phyloP scores from a whole-genome alignment of 2,888 invertebrate species.

The Druceiella hillmani region DNA sequence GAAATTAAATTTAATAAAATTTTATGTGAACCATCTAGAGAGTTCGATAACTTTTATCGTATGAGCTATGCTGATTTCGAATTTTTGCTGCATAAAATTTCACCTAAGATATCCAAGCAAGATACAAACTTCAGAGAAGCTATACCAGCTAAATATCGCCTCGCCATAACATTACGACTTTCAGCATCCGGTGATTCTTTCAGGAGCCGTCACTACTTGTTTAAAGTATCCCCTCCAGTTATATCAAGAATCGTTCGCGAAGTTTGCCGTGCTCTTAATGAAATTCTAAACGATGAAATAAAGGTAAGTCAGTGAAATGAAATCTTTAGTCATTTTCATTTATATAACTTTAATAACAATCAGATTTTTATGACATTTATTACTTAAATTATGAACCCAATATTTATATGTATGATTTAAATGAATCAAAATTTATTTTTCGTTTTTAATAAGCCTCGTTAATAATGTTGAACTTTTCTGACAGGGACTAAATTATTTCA shows the following conservation, averaged over 20 bases:
- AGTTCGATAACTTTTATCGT: constrained; percentile 27
- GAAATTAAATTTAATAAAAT: constrained; percentile 25
- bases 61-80: constrained; percentile 28
- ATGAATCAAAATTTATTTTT: no score
- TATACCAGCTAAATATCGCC: constrained; percentile 26
- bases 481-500: no score
- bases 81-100: constrained; percentile 26
- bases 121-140: constrained; percentile 24
- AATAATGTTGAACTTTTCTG: no score
- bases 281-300: constrained; percentile 25
- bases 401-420: no score
- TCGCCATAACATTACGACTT: constrained; percentile 28
- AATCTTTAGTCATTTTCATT: constrained; percentile 11
- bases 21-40: constrained; percentile 25
- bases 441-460: no score
- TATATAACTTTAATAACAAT: constrained; percentile 3
- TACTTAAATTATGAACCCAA: no score
- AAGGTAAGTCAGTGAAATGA: constrained; percentile 22
- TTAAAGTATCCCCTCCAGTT: constrained; percentile 25
- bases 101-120: constrained; percentile 27
- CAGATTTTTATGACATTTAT: not conserved
- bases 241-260: constrained; percentile 27
- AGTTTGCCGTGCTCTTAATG: constrained; percentile 27
- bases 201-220: constrained; percentile 19
- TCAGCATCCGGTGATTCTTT: constrained; percentile 21